phyloP scores from a whole-genome alignment of 2,888 invertebrate genomes.

The Oscheius sp. region DNA sequence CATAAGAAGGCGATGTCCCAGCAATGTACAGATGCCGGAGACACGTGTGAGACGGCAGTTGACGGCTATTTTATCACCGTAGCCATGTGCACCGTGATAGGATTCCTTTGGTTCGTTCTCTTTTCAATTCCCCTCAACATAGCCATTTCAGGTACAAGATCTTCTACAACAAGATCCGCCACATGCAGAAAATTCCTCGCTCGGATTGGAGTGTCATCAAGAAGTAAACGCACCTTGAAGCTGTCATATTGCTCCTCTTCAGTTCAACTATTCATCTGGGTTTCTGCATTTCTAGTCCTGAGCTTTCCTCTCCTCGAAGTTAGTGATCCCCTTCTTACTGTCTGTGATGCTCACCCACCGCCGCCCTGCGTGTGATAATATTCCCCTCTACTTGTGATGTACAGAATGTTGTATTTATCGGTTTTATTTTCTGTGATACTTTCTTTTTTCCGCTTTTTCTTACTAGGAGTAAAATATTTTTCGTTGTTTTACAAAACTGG shows the following conservation, averaged over 20 bases:
- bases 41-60: conserved; percentile 67
- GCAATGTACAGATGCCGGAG: conserved; percentile 67
- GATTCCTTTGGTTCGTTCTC: conserved; percentile 64
- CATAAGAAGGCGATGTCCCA: conserved; percentile 66
- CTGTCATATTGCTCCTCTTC: conserved; percentile 7
- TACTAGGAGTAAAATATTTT: conserved; percentile 24
- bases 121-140: conserved; percentile 29
- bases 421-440: conserved; percentile 19
- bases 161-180: conserved; percentile 67
- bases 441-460: not conserved
- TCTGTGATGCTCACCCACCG: conserved; percentile 1
- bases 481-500: conserved; percentile 16
- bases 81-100: conserved; percentile 66
- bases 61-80: conserved; percentile 71
- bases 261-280: conserved; percentile 1
- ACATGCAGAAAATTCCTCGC: conserved; percentile 71
- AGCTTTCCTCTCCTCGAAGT: conserved; percentile 18
- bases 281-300: conserved; percentile 19
- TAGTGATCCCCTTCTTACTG: conserved; percentile 10
- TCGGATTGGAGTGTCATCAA: conserved; percentile 70
- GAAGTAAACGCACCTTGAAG: conserved; percentile 16
- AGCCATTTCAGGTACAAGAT: conserved; percentile 60
- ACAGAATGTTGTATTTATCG: conserved; percentile 37
- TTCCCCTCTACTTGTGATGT: conserved; percentile 28
- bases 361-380: conserved; percentile 18